Percentiles rank a stretch among this genome's conserved stretches.
These are phyloP conservation scores for Heptranchias perlo DNA, from an alignment of 2,113 vertebrate genomes.

Conservation along the genomic window DNA sequence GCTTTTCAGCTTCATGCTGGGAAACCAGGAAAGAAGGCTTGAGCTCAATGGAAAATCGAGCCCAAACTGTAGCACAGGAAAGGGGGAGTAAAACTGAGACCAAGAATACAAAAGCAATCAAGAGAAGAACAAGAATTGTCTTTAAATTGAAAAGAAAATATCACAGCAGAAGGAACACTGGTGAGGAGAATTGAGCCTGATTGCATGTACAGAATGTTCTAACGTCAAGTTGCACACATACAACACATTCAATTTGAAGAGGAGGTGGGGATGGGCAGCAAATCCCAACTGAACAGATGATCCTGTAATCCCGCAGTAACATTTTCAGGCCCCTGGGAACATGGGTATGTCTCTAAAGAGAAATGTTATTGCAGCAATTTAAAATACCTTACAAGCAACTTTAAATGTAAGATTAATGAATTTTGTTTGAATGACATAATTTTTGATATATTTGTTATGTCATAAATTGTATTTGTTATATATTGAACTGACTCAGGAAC, in stretches of 20 bases:
- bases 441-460: not conserved
- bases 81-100: not conserved
- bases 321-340: not conserved
- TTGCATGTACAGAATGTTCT: not conserved
- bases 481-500: not conserved
- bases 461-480: not conserved
- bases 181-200: not conserved
- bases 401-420: not conserved
- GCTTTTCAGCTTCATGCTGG: not conserved
- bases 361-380: not conserved
- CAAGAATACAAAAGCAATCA: not conserved
- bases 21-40: not conserved
- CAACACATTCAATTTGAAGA: not conserved
- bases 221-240: not conserved
- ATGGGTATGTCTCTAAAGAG: not conserved
- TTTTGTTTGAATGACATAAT: not conserved
- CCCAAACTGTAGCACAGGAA: not conserved
- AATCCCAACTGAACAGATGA: not conserved
- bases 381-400: not conserved
- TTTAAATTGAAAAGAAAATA: not conserved
- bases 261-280: not conserved
- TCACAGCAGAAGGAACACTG: not conserved
- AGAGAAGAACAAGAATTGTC: not conserved
- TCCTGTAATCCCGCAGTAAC: not conserved
- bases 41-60: not conserved